phyloP scores from a whole-genome alignment of 2,797 vertebrate genomes.

The Hemibagrus guttatus region DNA sequence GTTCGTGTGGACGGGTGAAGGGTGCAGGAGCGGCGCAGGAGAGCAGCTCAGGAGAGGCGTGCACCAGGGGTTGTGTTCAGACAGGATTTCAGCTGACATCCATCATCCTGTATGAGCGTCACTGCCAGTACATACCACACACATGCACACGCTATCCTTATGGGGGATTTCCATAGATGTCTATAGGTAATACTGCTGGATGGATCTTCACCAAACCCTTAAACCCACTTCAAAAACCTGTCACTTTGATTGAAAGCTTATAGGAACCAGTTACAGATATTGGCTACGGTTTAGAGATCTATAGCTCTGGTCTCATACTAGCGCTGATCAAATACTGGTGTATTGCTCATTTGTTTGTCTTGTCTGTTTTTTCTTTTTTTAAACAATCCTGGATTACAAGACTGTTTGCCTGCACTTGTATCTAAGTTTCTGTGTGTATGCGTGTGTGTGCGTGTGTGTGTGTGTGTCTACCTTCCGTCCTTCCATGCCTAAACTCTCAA shows the following conservation, averaged over 20 bases:
- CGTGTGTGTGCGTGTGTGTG: too few relatives aligned
- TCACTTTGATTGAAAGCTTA: not conserved
- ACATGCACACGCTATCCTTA: not conserved
- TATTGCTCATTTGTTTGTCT: not conserved
- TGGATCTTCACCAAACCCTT: not conserved
- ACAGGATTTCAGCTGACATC: conserved; percentile 37
- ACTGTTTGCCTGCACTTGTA: not conserved
- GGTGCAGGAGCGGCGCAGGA: not conserved
- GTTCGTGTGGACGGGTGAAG: conserved; percentile 15
- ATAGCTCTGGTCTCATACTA: not conserved
- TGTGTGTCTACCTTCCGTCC: too few relatives aligned
- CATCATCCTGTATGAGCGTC: conserved; percentile 17
- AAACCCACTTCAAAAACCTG: conserved; percentile 18
- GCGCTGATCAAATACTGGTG: not conserved
- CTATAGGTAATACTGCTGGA: conserved; percentile 10
- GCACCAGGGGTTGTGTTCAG: conserved; percentile 32
- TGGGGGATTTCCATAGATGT: conserved; percentile 17
- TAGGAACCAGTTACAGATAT: not conserved
- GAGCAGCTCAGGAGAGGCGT: not conserved
- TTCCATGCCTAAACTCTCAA: not conserved
- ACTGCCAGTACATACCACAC: not conserved
- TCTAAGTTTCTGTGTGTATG: not conserved
- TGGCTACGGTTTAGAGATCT: not conserved
- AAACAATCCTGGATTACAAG: not conserved
- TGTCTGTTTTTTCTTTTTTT: not conserved